Evolutionary conservation across 2,113 vertebrate genomes (phyloP), one percentile per base, ranked within the genome.

Genomic region (Salminus brasiliensis): DNA sequence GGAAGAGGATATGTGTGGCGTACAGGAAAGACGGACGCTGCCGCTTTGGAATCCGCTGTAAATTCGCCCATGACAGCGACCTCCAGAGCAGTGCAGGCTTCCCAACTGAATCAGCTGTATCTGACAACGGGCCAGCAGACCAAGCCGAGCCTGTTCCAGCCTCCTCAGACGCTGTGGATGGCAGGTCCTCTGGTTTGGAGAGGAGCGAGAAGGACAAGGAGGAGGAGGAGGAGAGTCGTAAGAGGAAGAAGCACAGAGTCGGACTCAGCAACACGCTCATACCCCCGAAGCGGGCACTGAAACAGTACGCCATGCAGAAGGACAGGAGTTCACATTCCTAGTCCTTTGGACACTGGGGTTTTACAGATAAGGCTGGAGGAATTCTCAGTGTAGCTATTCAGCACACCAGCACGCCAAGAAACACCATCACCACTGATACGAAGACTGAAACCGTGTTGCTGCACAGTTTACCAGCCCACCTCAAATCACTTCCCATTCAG

Each of bases 1-100:
- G 93, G 0, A 92, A 88, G 72, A 86, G 82, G 66, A 85, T 93
- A 25, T 95, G 94, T 13, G 84, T 93, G 39, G 84, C 91, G 0
- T 94, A 94, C 84, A 92, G 93, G 81, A 93, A 90, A 39, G 84
- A 94, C 0, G 93, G 93, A 0, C 86, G 93, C 57, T 95, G 94
- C 72, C 88, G 94, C 47, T 95, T 93, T 52, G 94, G 94, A 7
- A 93, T 91, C 83, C 90, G 90, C 29, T 95, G 94, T 86, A 95
- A 93, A 84, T 95, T 92, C 52, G 93, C 93, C 18, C 94, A 95
- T 10, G 93, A 93, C 79, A 94, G 92, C 15, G 94, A 95, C 85
- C 87, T 95, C 21, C 93, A 92, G 86, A 92, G 77, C 0, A 39
- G 79, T 4, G 41, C 8, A 27, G 30, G n/a, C 41, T 74, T n/a